A percentile compares a stretch with the other conserved stretches of the same genome.
These are phyloP conservation scores for Eupelmus urozonus DNA, from an alignment of 2,888 invertebrate genomes.

Conservation along the genomic window DNA sequence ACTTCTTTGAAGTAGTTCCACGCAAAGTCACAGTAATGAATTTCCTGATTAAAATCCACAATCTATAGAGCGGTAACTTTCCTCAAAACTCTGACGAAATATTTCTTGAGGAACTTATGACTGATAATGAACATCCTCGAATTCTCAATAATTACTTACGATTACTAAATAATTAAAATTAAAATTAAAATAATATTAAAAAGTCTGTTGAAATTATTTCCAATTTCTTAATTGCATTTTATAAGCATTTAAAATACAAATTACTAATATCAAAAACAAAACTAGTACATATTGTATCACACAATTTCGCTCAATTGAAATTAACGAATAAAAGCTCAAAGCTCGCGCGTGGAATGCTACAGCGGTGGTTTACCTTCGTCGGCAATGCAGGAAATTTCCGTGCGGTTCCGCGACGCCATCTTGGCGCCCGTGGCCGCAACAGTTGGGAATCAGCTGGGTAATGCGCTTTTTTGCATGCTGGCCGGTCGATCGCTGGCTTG, in stretches of 20 bases:
- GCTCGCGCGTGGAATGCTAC: not conserved
- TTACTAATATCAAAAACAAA: too few relatives aligned
- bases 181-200: too few relatives aligned
- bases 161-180: too few relatives aligned
- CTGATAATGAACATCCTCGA: too few relatives aligned
- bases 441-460: conserved; percentile 51
- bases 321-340: not conserved
- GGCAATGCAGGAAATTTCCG: conserved; percentile 46
- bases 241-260: too few relatives aligned
- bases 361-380: conserved; percentile 32
- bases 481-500: conserved; percentile 22
- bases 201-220: too few relatives aligned
- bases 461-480: not conserved
- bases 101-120: not conserved
- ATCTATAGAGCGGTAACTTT: conserved; percentile 6
- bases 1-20: conserved; percentile 11
- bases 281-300: too few relatives aligned
- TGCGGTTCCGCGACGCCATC: conserved; percentile 37
- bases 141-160: too few relatives aligned
- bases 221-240: too few relatives aligned
- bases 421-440: conserved; percentile 47
- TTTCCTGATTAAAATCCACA: conserved; percentile 28
- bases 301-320: too few relatives aligned
- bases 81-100: not conserved
- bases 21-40: not conserved